These are phyloP conservation scores for Dasypolia templi DNA, from an alignment of 2,888 invertebrate genomes.

Conservation along the genomic window DNA sequence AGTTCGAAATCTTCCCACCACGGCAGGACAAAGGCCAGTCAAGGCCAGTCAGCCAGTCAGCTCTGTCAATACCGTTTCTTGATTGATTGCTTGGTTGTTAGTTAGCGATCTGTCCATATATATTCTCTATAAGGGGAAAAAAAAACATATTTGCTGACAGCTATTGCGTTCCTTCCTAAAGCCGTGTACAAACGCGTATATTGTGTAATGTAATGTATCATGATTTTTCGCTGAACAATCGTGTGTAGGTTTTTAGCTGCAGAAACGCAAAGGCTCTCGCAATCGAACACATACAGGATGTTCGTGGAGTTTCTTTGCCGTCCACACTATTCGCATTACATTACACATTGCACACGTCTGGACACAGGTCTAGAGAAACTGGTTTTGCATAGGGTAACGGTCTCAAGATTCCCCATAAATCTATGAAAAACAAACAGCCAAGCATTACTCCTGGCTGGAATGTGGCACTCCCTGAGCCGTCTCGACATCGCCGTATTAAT, in stretches of 20 bases:
- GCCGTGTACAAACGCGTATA: too few species aligned
- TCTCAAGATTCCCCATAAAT: slow-evolving; percentile 32
- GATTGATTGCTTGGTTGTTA: neutral
- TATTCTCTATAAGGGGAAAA: neutral
- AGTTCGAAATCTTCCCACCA: neutral
- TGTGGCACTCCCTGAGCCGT: slow-evolving; percentile 57
- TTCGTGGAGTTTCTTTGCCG: too few species aligned
- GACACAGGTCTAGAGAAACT: neutral
- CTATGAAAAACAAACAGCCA: slow-evolving; percentile 39
- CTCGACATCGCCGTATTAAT: slow-evolving; percentile 74
- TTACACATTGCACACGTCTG: too few species aligned
- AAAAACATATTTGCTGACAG: neutral
- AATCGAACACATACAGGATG: too few species aligned
- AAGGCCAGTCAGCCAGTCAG: too few species aligned
- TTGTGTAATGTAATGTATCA: too few species aligned
- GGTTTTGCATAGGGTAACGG: neutral
- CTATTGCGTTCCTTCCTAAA: neutral
- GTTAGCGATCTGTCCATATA: neutral
- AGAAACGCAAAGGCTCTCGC: too few species aligned
- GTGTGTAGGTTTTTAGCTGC: too few species aligned
- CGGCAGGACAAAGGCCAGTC: neutral
- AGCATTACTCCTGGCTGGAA: slow-evolving; percentile 39
- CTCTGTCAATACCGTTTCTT: neutral
- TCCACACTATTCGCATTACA: too few species aligned
- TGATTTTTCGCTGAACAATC: too few species aligned